These are phyloP conservation scores for Macropodus opercularis DNA, from an alignment of 2,797 vertebrate species.

Conservation along the genomic window DNA sequence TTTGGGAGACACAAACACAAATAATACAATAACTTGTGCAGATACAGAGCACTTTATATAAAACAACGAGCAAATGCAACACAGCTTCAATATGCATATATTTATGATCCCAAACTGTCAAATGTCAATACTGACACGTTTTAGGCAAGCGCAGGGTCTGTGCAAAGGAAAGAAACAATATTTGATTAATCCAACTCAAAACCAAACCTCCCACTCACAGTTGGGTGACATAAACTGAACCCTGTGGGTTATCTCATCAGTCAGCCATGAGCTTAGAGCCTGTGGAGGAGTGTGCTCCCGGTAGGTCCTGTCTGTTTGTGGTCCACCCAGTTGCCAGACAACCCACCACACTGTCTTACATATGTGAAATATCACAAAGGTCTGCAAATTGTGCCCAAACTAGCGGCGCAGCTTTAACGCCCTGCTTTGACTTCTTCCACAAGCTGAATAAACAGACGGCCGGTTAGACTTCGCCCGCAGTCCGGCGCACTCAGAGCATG, in stretches of 20 bases:
- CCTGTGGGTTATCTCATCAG: slow-evolving; percentile 52
- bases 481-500: slow-evolving; percentile 20
- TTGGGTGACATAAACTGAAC: slow-evolving; percentile 46
- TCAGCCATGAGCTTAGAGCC: slow-evolving; percentile 42
- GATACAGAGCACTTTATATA: background rate
- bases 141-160: background rate
- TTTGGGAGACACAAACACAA: slow-evolving; percentile 61
- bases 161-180: slow-evolving; percentile 15
- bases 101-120: too few relatives aligned
- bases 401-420: slow-evolving; percentile 45
- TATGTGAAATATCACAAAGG: slow-evolving; percentile 75
- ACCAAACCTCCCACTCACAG: slow-evolving; percentile 20
- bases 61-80: background rate
- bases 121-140: too few relatives aligned
- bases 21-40: slow-evolving; percentile 1
- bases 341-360: slow-evolving; percentile 45
- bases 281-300: slow-evolving; percentile 35
- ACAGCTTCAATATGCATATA: too few relatives aligned
- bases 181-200: slow-evolving; percentile 24
- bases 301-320: slow-evolving; percentile 26
- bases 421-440: slow-evolving; percentile 63
- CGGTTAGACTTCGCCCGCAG: slow-evolving; percentile 33
- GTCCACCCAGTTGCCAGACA: slow-evolving; percentile 55
- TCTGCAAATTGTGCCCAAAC: slow-evolving; percentile 73
- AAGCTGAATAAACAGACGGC: slow-evolving; percentile 75